phyloP scores from a whole-genome alignment of 1,140 invertebrate genomes.

The Drosophila yakuba region DNA sequence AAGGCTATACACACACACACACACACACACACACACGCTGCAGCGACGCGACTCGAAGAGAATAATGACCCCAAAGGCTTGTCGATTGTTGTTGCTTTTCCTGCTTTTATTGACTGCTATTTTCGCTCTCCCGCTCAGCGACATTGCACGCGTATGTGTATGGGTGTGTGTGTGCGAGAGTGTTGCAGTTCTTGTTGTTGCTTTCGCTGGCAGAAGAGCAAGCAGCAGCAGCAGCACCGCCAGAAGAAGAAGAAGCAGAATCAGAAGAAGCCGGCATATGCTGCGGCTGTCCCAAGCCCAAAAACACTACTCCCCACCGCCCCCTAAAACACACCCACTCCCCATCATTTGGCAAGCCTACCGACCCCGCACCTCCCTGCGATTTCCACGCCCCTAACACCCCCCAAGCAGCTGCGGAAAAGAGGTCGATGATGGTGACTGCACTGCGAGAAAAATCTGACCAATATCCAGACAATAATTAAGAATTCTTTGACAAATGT shows the following conservation, averaged over 20 bases:
- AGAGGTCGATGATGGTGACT: constrained; percentile 78
- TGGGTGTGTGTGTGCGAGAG: constrained; percentile 22
- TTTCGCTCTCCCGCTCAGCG: constrained; percentile 57
- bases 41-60: constrained; percentile 73
- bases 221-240: constrained; percentile 62
- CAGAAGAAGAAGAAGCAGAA: constrained; percentile 59
- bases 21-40: constrained; percentile 12
- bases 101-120: constrained; percentile 78
- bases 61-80: constrained; percentile 85
- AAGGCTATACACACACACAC: constrained; percentile 65
- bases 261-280: constrained; percentile 78
- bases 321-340: constrained; percentile 18
- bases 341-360: constrained; percentile 11
- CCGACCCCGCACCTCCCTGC: constrained; percentile 4
- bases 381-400: neutral
- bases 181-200: constrained; percentile 54
- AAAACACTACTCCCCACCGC: constrained; percentile 19
- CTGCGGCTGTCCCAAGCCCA: constrained; percentile 57
- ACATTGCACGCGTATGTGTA: constrained; percentile 32
- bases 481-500: neutral
- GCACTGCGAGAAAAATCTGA: constrained; percentile 6
- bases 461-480: neutral
- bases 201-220: constrained; percentile 62
- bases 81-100: constrained; percentile 59
- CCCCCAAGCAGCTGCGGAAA: constrained; percentile 61